Conservation (phyloP, 1,140 invertebrate genomes). For the Thaumatotibia leucotreta region DNA sequence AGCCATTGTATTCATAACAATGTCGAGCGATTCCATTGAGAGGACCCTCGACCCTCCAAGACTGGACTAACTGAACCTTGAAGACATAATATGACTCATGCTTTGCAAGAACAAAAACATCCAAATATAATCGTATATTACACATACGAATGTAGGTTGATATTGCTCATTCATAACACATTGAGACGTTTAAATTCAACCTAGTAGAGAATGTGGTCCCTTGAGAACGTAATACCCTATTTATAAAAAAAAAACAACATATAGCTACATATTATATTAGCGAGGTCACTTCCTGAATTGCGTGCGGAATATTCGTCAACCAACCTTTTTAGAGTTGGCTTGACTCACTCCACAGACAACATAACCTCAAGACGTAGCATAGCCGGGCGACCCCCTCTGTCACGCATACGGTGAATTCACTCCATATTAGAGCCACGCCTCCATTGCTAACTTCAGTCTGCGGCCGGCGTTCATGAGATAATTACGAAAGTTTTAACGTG, state of each 20-base stretch:
- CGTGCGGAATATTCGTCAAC: background rate
- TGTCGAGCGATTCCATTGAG: background rate
- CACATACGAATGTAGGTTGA: background rate
- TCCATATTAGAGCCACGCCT: too few relatives aligned
- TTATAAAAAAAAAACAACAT: background rate
- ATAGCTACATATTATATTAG: background rate
- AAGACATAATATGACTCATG: background rate
- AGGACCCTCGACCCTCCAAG: background rate
- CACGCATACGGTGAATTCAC: too few relatives aligned
- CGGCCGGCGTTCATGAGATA: too few relatives aligned
- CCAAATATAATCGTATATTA: background rate
- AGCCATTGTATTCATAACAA: conserved; percentile 4
- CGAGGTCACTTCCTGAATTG: background rate
- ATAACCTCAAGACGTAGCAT: too few relatives aligned
- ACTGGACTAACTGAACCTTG: conserved; percentile 4
- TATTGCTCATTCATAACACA: background rate
- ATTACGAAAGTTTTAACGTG: too few relatives aligned
- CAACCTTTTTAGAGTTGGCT: background rate
- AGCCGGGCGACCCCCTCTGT: too few relatives aligned
- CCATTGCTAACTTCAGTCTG: too few relatives aligned
- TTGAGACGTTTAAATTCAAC: background rate
- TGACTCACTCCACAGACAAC: too few relatives aligned
- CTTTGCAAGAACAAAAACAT: background rate
- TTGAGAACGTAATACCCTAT: background rate
- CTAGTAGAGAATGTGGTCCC: background rate